Evolutionary conservation across 2,888 invertebrate genomes (phyloP).

Genomic region (Hanleya hanleyi): DNA sequence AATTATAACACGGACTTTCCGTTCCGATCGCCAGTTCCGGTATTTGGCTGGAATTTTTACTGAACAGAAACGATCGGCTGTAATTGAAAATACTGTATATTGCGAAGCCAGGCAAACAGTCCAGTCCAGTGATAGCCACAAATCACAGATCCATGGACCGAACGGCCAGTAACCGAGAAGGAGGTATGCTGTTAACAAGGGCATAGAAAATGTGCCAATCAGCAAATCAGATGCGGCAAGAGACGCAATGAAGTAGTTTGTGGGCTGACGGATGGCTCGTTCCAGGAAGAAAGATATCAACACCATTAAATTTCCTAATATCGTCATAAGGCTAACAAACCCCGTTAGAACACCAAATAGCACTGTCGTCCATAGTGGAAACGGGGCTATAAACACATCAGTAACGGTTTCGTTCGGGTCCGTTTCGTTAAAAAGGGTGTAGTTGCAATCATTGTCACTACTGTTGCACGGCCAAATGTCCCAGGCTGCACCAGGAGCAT

Average conservation of each 20-base stretch:
- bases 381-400: slow-evolving; percentile 67
- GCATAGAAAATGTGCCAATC: slow-evolving; percentile 98
- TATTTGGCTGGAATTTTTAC: slow-evolving; percentile 99
- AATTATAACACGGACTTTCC: slow-evolving; percentile 95
- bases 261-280: slow-evolving; percentile 91
- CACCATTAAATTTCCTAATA: slow-evolving; percentile 96
- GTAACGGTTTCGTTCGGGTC: neutral
- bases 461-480: neutral
- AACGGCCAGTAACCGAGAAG: slow-evolving; percentile 97
- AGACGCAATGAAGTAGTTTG: slow-evolving; percentile 99
- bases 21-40: slow-evolving; percentile 96
- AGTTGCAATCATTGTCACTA: neutral
- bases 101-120: slow-evolving; percentile 99
- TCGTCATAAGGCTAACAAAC: slow-evolving; percentile 91
- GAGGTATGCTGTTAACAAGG: slow-evolving; percentile 98
- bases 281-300: slow-evolving; percentile 96
- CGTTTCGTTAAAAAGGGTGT: slow-evolving; percentile 15
- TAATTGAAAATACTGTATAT: slow-evolving; percentile 98
- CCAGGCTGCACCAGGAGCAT: neutral
- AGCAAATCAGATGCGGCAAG: slow-evolving; percentile 97
- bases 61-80: slow-evolving; percentile 98
- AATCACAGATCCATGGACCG: slow-evolving; percentile 95
- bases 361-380: slow-evolving; percentile 91
- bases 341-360: slow-evolving; percentile 90
- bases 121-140: slow-evolving; percentile 99